Percentiles rank a stretch among this genome's conserved stretches.
Conservation (phyloP, 2,113 vertebrate genomes). For the Megaceryle maxima region DNA sequence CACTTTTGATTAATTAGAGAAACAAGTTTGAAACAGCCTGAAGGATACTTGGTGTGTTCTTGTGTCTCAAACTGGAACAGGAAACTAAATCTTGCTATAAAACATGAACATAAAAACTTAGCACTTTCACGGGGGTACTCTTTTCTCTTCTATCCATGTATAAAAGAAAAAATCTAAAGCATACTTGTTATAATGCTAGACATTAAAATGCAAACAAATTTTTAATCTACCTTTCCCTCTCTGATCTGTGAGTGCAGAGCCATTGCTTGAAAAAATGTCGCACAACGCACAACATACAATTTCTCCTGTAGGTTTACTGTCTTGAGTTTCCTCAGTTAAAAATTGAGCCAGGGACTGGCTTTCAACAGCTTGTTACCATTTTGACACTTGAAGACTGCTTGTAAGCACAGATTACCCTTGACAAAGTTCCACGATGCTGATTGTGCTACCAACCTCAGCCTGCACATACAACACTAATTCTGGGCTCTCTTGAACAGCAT, state of each 20-base stretch:
- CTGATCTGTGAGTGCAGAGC: background rate
- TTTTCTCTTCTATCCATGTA: background rate
- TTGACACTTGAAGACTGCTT: background rate
- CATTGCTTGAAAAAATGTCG: background rate
- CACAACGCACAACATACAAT: background rate
- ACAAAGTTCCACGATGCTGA: background rate
- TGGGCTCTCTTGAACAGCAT: background rate
- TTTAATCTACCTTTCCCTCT: background rate
- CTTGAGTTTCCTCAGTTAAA: background rate
- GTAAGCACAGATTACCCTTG: background rate
- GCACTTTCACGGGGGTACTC: background rate
- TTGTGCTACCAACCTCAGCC: background rate
- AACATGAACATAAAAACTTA: background rate
- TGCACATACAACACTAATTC: background rate
- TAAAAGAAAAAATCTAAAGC: background rate
- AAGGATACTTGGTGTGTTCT: constrained; percentile 24
- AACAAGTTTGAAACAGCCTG: constrained; percentile 65
- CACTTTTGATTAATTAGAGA: constrained; percentile 64
- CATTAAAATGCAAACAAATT: background rate
- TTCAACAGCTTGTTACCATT: background rate
- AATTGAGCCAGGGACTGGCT: background rate
- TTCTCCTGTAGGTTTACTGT: background rate
- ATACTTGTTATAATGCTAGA: background rate
- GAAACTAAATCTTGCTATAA: background rate
- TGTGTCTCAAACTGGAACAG: constrained; percentile 14